Evolutionary conservation across 2,888 invertebrate species (phyloP), one percentile per base, ranked within the genome.

Genomic region (Linnaemya tessellans): DNA sequence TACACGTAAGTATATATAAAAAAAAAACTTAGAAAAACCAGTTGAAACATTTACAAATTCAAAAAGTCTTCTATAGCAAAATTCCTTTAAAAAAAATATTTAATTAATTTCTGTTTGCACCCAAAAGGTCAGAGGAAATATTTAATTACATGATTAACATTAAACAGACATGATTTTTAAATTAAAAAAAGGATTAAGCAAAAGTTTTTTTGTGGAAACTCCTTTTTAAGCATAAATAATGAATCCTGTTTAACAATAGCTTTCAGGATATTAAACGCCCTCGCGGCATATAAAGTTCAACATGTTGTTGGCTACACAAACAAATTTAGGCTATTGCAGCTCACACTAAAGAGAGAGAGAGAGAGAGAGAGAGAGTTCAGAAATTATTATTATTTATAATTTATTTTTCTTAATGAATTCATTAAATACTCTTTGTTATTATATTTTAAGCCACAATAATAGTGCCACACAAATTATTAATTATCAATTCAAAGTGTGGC

Each of bases 1-100:
- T 86, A 95, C 90, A 85, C 90, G 92, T 92, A 88, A 92, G 92
- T 92, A 85, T 41, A 9, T n/a, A n/a, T n/a, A n/a, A n/a, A n/a
- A n/a, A 58, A 49, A 5, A 5, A 58, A 49, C n/a, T 15, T 8
- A 56, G 30, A 30, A 30, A 30, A 30, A 30, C 5, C 2, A 30
- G 30, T 30, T 30, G 2, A 2, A 2, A 30, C 5, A 3, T 30
- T 30, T 30, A 30, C 30, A 30, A 30, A 3, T 3, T 30, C 5
- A 3, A 3, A 30, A 30, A 30, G 2, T 30, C 30, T 30, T 30
- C 5, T 3, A 30, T 30, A 5, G 30, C 30, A 4, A 18, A n/a
- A 58, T 35, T 13, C 18, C 0, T 30, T 54, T 30, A 74, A 43
- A 73, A n/a, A n/a, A n/a, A n/a, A n/a, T n/a, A 58, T 25, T 38